Conservation (phyloP, 1,140 invertebrate species). For the Teleogryllus occipitalis region DNA sequence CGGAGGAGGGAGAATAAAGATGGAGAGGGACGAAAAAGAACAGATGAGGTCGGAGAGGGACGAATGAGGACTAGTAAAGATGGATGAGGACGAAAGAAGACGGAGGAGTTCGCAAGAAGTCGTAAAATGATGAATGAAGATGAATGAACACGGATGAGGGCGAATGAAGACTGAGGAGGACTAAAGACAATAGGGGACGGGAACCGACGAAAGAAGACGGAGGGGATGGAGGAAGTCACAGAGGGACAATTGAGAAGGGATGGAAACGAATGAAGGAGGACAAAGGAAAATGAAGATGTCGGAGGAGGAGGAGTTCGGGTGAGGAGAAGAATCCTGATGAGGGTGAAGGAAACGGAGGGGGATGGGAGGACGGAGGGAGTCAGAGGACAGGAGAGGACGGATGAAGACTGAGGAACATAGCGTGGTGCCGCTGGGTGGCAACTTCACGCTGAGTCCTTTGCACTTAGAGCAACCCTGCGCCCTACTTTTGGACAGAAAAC, state of each 20-base stretch:
- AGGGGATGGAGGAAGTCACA: background rate
- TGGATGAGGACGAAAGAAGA: background rate
- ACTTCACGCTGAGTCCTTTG: too few species aligned
- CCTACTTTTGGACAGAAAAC: too few species aligned
- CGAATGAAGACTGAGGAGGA: background rate
- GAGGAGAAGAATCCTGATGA: background rate
- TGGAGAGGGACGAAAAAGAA: background rate
- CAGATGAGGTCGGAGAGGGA: background rate
- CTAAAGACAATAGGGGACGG: background rate
- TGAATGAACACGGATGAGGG: background rate
- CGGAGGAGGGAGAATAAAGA: background rate
- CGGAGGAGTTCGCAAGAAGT: background rate
- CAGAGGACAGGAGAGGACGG: too few species aligned
- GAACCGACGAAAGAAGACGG: background rate
- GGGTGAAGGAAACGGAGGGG: too few species aligned
- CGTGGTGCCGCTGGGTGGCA: too few species aligned
- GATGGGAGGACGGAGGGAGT: too few species aligned
- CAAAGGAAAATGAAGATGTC: too few species aligned
- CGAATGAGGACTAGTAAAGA: background rate
- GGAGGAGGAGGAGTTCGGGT: background rate
- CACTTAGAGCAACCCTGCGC: too few species aligned
- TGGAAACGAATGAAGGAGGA: background rate
- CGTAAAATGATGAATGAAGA: background rate
- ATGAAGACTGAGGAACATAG: too few species aligned
- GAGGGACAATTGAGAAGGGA: background rate